phyloP scores from a whole-genome alignment of 2,113 vertebrate genomes.

The Ursus arctos region DNA sequence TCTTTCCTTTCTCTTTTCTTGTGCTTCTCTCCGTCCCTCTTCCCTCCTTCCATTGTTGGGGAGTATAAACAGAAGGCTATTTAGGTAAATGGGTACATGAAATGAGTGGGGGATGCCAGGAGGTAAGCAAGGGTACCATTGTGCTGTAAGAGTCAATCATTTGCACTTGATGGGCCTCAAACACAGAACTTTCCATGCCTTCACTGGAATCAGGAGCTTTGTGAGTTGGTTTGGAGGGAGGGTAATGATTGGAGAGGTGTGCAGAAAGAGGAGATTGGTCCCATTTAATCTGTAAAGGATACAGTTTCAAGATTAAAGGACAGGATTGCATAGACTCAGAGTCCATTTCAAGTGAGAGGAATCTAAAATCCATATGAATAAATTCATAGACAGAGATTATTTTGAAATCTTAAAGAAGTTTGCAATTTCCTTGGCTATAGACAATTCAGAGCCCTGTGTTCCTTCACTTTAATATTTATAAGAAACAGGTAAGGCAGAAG shows the following conservation, averaged over 20 bases:
- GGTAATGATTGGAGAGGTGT: not conserved
- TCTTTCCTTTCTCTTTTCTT: too few species aligned
- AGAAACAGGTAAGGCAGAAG: not conserved
- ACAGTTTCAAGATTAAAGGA: conserved; percentile 37
- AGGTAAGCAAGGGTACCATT: not conserved
- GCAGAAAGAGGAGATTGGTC: not conserved
- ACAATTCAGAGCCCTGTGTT: not conserved
- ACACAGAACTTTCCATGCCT: not conserved
- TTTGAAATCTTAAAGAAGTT: conserved; percentile 37
- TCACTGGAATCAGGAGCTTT: not conserved
- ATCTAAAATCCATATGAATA: conserved; percentile 18
- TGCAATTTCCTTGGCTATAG: not conserved
- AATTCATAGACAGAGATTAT: not conserved
- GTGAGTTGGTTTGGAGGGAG: not conserved
- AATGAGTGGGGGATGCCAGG: fast-evolving
- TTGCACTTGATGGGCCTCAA: not conserved
- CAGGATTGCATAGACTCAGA: not conserved
- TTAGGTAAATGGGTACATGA: not conserved
- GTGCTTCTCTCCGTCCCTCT: not conserved
- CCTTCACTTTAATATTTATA: conserved; percentile 46
- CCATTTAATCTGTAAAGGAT: not conserved
- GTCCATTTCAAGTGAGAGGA: not conserved
- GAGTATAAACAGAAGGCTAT: not conserved
- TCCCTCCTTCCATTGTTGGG: not conserved
- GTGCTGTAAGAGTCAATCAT: fast-evolving